These are phyloP conservation scores for Neogale vison DNA, from an alignment of 2,113 vertebrate genomes.

Conservation along the genomic window DNA sequence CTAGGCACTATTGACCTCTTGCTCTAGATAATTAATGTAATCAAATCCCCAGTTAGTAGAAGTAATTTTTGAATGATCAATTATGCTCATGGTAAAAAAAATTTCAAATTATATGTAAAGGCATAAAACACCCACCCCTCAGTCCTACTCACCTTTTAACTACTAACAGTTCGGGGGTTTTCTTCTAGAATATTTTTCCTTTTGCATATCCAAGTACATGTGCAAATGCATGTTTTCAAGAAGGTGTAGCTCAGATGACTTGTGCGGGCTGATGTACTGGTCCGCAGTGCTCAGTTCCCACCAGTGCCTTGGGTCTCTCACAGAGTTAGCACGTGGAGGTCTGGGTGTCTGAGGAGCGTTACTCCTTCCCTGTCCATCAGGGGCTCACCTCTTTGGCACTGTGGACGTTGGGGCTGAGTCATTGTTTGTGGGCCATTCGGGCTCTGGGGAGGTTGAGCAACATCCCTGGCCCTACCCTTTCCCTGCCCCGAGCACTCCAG, in stretches of 20 bases:
- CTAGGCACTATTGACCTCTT: background rate
- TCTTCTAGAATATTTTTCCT: background rate
- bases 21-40: background rate
- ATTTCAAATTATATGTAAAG: background rate
- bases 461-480: background rate
- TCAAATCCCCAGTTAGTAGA: background rate
- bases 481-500: no score
- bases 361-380: background rate
- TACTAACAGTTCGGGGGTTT: background rate
- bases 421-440: background rate
- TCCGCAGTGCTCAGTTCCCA: background rate
- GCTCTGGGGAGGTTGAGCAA: background rate
- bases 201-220: background rate
- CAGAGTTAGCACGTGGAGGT: accelerated
- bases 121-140: background rate
- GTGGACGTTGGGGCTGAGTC: background rate
- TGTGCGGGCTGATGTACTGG: background rate
- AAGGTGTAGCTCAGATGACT: background rate
- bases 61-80: background rate
- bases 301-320: background rate
- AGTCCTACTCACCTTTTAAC: background rate
- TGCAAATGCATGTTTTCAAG: background rate
- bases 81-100: background rate
- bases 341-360: background rate
- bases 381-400: background rate